These are phyloP conservation scores for Polyodon spathula DNA, from an alignment of 2,113 vertebrate genomes.

Conservation along the genomic window DNA sequence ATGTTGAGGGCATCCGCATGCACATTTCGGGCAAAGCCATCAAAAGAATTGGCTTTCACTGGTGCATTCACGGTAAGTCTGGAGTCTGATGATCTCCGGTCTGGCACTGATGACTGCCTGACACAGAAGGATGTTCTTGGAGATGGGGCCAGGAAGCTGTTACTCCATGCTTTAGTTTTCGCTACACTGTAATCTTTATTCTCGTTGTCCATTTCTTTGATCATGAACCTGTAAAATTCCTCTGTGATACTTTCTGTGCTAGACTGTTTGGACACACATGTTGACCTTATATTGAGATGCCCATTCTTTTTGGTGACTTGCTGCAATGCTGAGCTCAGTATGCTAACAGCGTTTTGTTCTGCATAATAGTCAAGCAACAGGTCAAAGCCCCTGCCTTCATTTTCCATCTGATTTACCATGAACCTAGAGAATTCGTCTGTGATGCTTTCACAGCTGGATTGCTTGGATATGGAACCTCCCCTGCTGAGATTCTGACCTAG, in stretches of 20 bases:
- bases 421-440: constrained; percentile 94
- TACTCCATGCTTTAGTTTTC: constrained; percentile 77
- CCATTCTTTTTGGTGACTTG: constrained; percentile 76
- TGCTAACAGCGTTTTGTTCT: constrained; percentile 85
- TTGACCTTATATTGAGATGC: constrained; percentile 72
- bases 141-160: constrained; percentile 66
- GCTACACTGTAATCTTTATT: constrained; percentile 58
- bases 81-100: constrained; percentile 65
- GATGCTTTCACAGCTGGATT: constrained; percentile 96
- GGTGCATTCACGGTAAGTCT: constrained; percentile 76
- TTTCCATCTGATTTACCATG: constrained; percentile 98
- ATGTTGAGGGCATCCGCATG: constrained; percentile 66
- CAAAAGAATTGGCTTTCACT: constrained; percentile 89
- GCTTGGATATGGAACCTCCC: constrained; percentile 92
- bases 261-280: constrained; percentile 89
- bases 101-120: constrained; percentile 82
- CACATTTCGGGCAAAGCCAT: constrained; percentile 70
- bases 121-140: constrained; percentile 70
- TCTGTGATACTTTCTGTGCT: constrained; percentile 97
- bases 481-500: constrained; percentile 78
- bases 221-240: constrained; percentile 92
- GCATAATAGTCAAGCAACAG: constrained; percentile 91
- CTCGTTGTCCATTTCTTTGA: constrained; percentile 82
- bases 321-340: constrained; percentile 79
- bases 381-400: constrained; percentile 85